These are phyloP conservation scores for Catonia carolina DNA, from an alignment of 2,888 invertebrate species.

Conservation along the genomic window DNA sequence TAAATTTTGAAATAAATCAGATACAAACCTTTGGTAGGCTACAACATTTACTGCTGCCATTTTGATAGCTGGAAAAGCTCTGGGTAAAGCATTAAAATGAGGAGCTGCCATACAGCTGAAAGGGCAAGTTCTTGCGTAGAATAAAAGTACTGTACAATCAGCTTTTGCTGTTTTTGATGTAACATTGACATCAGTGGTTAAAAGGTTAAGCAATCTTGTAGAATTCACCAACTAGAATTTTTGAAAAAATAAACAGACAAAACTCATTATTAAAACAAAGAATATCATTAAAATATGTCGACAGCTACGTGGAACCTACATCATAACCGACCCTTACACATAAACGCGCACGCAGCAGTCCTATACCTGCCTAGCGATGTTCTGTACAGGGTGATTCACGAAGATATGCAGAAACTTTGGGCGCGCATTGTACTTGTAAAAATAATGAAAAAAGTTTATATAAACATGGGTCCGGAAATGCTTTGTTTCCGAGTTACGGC, in stretches of 20 bases:
- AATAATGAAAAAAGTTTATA: no score
- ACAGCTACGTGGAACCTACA: no score
- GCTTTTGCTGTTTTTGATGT: slow-evolving; percentile 42
- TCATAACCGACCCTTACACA: no score
- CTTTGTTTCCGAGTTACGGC: no score
- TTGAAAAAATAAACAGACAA: neutral
- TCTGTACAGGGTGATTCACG: no score
- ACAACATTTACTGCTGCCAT: slow-evolving; percentile 87
- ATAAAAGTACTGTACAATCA: slow-evolving; percentile 72
- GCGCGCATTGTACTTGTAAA: no score
- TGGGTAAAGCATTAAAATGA: slow-evolving; percentile 81
- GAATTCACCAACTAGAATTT: slow-evolving; percentile 36
- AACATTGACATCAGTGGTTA: slow-evolving; percentile 34
- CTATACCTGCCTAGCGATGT: no score
- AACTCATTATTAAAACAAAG: no score
- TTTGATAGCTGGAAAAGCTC: slow-evolving; percentile 78
- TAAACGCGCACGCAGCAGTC: no score
- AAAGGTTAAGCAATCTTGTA: slow-evolving; percentile 33
- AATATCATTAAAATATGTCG: neutral
- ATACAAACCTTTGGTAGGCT: slow-evolving; percentile 56
- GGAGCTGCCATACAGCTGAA: slow-evolving; percentile 87
- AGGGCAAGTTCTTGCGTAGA: slow-evolving; percentile 84
- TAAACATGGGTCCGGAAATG: no score
- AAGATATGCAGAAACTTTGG: no score
- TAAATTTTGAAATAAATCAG: no score